Conservation (phyloP, 2,888 invertebrate species). For the Thymelicus lineola region DNA sequence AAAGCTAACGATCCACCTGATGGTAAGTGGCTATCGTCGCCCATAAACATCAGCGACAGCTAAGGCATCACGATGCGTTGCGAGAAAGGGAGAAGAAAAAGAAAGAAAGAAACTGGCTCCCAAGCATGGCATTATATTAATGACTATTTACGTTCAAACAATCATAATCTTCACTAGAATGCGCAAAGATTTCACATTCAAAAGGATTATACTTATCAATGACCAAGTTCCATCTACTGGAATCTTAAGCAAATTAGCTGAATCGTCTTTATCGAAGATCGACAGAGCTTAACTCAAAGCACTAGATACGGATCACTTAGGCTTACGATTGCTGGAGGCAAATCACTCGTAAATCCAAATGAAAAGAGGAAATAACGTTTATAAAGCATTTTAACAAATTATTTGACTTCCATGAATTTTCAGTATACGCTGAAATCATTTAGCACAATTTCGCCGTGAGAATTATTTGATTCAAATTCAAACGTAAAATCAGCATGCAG, state of each 20-base stretch:
- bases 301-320: constrained; percentile 10
- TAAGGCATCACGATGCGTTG: no score
- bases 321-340: background rate
- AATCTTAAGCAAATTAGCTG: background rate
- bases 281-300: constrained; percentile 10
- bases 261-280: background rate
- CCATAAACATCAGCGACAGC: no score
- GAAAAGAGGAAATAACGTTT: no score
- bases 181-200: no score
- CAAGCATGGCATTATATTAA: no score
- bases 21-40: no score
- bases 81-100: no score
- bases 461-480: constrained; percentile 27
- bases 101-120: no score
- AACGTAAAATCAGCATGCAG: constrained; percentile 24
- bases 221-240: background rate
- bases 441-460: constrained; percentile 1
- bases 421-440: background rate
- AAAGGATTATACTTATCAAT: background rate
- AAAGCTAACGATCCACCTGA: no score
- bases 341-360: no score
- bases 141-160: no score
- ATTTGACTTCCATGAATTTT: background rate
- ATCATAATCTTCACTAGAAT: no score
- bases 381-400: background rate